Conservation (phyloP, 2,888 invertebrate species). For the Rhopalosiphum nymphaeae region DNA sequence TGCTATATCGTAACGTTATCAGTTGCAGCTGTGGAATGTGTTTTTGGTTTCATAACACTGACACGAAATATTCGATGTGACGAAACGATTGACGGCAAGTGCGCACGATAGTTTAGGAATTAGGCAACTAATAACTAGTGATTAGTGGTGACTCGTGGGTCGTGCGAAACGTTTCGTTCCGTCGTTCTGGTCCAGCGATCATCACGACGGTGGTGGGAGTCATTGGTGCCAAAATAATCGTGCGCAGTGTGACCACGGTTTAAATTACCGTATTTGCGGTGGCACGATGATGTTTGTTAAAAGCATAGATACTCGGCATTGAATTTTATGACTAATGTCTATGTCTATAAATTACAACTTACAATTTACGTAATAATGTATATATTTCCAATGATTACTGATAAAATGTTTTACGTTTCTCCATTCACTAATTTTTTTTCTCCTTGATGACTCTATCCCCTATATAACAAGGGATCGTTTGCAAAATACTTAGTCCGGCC, state of each 20-base stretch:
- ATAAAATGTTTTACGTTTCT: not conserved
- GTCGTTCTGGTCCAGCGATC: constrained; percentile 25
- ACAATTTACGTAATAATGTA: not conserved
- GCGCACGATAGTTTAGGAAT: not conserved
- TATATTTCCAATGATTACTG: not conserved
- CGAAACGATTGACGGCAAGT: constrained; percentile 30
- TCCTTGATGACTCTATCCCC: too few relatives aligned
- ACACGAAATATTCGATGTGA: constrained; percentile 40
- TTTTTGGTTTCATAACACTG: not conserved
- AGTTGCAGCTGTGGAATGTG: constrained; percentile 20
- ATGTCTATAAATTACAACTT: not conserved
- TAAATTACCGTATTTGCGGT: not conserved
- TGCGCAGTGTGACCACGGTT: constrained; percentile 26
- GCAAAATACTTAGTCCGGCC: too few relatives aligned
- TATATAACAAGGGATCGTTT: too few relatives aligned
- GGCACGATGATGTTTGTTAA: not conserved
- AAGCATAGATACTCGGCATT: not conserved
- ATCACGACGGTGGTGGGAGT: not conserved
- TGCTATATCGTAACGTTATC: constrained; percentile 35
- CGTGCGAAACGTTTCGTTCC: constrained; percentile 56
- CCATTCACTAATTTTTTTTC: not conserved
- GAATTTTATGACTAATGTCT: too few relatives aligned
- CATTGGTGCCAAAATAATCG: constrained; percentile 26
- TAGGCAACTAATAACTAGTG: not conserved
- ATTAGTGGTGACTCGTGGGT: not conserved